phyloP scores from a whole-genome alignment of 2,797 vertebrate genomes.

The Calcarius lapponicus region DNA sequence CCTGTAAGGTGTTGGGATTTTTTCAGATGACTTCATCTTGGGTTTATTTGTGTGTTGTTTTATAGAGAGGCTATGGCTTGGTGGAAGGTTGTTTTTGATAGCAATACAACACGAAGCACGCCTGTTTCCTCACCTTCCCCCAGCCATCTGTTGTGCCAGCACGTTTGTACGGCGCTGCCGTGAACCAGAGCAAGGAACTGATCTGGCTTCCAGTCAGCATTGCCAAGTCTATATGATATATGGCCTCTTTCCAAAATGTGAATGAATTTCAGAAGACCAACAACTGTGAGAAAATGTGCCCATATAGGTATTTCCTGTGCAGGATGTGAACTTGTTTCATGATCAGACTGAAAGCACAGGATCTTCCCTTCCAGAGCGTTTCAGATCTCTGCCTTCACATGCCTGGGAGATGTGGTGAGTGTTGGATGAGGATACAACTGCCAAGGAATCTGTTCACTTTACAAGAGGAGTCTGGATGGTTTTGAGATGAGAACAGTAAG shows the following conservation, averaged over 20 bases:
- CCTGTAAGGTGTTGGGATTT: neutral
- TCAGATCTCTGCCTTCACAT: neutral
- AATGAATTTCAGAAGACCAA: neutral
- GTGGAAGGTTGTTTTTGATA: neutral
- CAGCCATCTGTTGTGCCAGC: conserved; percentile 60
- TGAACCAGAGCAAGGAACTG: conserved; percentile 12
- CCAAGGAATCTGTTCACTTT: neutral
- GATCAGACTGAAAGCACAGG: neutral
- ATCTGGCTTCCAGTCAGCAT: neutral
- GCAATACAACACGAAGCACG: conserved; percentile 21
- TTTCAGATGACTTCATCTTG: neutral
- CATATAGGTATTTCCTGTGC: neutral
- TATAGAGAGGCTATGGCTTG: neutral
- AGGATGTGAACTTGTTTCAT: neutral
- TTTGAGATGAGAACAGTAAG: neutral
- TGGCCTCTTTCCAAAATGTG: neutral
- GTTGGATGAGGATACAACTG: neutral
- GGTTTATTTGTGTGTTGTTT: neutral
- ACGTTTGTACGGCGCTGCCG: neutral
- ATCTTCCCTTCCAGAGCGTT: neutral
- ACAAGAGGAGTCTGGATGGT: neutral
- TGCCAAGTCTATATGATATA: neutral
- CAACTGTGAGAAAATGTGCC: neutral
- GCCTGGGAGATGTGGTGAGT: neutral
- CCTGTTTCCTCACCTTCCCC: conserved; percentile 48